These are phyloP conservation scores for Aptenodytes patagonicus DNA, from an alignment of 2,113 vertebrate genomes.

Conservation along the genomic window DNA sequence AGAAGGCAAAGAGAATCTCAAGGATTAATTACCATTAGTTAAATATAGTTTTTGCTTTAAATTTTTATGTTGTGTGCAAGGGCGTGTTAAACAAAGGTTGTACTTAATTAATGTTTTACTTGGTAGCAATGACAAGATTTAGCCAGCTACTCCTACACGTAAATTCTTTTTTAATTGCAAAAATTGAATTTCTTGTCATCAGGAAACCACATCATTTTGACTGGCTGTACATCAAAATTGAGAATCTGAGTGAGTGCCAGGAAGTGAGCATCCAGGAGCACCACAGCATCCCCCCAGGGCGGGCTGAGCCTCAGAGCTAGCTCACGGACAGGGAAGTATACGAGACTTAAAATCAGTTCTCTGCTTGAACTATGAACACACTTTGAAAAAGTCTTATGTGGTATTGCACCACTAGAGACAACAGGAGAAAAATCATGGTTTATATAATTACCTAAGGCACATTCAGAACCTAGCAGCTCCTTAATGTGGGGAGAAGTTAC, in stretches of 20 bases:
- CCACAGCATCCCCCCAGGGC: background rate
- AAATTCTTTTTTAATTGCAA: background rate
- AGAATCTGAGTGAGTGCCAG: background rate
- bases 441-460: background rate
- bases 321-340: background rate
- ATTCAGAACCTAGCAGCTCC: background rate
- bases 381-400: background rate
- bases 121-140: background rate
- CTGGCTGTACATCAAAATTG: background rate
- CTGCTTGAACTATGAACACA: background rate
- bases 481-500: background rate
- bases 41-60: background rate
- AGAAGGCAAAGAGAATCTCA: background rate
- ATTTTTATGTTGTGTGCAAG: background rate
- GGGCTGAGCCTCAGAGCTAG: background rate
- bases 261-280: background rate
- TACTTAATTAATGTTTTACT: background rate
- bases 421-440: background rate
- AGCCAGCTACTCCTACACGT: background rate
- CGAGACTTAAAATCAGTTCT: background rate
- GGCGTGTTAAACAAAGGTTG: background rate
- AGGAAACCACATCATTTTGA: background rate
- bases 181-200: background rate
- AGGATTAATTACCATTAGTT: background rate
- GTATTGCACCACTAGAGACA: background rate